Conservation (phyloP, 1,140 invertebrate species). For the Pentalonia nigronervosa region DNA sequence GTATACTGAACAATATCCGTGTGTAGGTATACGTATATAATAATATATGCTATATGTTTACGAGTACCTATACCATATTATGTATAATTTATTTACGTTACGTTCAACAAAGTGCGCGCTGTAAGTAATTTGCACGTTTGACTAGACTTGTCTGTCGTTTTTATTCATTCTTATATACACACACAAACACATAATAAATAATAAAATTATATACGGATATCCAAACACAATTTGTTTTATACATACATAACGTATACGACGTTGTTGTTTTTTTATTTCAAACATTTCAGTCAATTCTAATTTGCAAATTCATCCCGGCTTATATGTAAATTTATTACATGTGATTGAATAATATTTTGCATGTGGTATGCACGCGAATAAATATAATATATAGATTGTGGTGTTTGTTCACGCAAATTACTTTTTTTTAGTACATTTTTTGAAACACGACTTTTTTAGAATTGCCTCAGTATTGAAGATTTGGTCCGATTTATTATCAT, state of each 20-base stretch:
- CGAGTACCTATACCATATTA: background rate
- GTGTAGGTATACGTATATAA: background rate
- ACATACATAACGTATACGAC: background rate
- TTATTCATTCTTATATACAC: background rate
- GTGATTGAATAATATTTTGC: slow-evolving; percentile 12
- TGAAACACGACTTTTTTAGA: background rate
- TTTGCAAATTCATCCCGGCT: background rate
- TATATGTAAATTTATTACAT: background rate
- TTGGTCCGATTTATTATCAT: background rate
- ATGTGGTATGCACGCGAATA: background rate
- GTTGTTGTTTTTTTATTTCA: background rate
- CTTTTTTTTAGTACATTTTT: background rate
- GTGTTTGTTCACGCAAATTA: background rate
- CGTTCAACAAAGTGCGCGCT: background rate
- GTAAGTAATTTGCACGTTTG: slow-evolving; percentile 13
- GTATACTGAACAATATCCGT: background rate
- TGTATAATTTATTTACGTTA: background rate
- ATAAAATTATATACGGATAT: background rate
- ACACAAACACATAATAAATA: background rate
- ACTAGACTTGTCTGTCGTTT: background rate
- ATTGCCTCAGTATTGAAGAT: too few species aligned
- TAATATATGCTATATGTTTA: background rate
- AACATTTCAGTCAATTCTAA: background rate
- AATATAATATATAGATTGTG: background rate
- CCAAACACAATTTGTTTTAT: background rate